Percentiles rank a stretch among this genome's conserved stretches.
These are phyloP conservation scores for Malurus melanocephalus DNA, from an alignment of 2,113 vertebrate species.

Conservation along the genomic window DNA sequence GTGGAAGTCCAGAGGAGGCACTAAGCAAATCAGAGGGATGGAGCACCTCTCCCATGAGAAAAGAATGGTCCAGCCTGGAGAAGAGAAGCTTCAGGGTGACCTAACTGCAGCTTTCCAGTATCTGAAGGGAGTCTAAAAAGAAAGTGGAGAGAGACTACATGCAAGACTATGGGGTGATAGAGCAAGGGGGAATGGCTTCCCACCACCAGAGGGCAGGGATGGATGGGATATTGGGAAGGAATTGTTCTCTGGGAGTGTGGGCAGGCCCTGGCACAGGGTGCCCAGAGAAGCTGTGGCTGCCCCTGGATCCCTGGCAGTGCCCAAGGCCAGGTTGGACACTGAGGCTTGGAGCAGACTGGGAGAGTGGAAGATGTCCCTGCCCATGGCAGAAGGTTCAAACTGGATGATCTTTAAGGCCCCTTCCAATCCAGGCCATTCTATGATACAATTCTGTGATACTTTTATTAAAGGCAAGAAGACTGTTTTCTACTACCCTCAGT, in stretches of 20 bases:
- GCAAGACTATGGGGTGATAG: not conserved
- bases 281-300: not conserved
- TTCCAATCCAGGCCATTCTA: not conserved
- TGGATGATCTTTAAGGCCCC: not conserved
- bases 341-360: not conserved
- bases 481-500: not conserved
- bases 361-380: not conserved
- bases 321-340: not conserved
- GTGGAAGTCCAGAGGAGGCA: not conserved
- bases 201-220: not conserved
- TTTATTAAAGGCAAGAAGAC: not conserved
- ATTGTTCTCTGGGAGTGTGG: not conserved
- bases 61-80: not conserved
- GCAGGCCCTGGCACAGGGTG: not conserved
- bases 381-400: not conserved
- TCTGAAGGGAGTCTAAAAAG: not conserved
- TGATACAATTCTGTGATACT: not conserved
- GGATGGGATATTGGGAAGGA: not conserved
- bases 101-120: fast-evolving
- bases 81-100: not conserved
- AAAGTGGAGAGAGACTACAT: too few relatives aligned
- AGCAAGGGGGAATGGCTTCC: not conserved
- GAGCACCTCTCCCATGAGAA: not conserved
- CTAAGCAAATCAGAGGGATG: not conserved
- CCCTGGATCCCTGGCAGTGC: not conserved